Evolutionary conservation across 2,888 invertebrate species (phyloP).

Genomic region (Epinotia brunnichana): DNA sequence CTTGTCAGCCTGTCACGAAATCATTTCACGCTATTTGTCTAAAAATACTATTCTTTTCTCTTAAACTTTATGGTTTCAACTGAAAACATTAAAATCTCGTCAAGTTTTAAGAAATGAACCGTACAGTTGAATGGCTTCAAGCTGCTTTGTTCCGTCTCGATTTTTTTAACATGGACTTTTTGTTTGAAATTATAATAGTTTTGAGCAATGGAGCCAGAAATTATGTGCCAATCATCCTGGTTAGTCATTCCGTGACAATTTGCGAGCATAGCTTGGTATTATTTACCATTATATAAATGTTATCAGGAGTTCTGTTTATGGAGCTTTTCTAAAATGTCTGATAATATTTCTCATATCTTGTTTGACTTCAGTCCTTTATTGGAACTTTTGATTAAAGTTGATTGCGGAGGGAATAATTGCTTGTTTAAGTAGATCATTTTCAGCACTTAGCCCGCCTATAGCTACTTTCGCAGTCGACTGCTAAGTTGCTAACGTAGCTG

Average conservation of each 20-base stretch:
- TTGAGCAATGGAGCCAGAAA: constrained; percentile 1
- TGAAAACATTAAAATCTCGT: constrained; percentile 23
- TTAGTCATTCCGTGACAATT: not conserved
- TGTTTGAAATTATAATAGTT: constrained; percentile 10
- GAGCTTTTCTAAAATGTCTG: not conserved
- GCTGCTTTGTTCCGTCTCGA: constrained; percentile 4
- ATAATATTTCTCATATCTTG: not conserved
- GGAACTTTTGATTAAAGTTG: not conserved
- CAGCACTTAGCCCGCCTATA: too few relatives aligned
- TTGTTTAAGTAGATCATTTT: too few relatives aligned
- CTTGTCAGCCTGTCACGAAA: too few relatives aligned
- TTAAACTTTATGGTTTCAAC: constrained; percentile 21
- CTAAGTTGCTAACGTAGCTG: too few relatives aligned
- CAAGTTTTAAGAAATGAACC: constrained; percentile 23
- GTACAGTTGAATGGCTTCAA: constrained; percentile 20
- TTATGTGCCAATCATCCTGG: constrained; percentile 4
- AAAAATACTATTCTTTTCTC: constrained; percentile 4
- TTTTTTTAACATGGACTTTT: constrained; percentile 6
- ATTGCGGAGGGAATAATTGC: too few relatives aligned
- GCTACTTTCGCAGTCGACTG: too few relatives aligned
- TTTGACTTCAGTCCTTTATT: not conserved
- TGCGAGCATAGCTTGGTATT: not conserved
- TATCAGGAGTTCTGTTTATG: not conserved
- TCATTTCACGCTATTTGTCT: not conserved
- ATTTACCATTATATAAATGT: not conserved